These are phyloP conservation scores for Monodelphis domestica DNA, from an alignment of 2,797 vertebrate species.

Conservation along the genomic window DNA sequence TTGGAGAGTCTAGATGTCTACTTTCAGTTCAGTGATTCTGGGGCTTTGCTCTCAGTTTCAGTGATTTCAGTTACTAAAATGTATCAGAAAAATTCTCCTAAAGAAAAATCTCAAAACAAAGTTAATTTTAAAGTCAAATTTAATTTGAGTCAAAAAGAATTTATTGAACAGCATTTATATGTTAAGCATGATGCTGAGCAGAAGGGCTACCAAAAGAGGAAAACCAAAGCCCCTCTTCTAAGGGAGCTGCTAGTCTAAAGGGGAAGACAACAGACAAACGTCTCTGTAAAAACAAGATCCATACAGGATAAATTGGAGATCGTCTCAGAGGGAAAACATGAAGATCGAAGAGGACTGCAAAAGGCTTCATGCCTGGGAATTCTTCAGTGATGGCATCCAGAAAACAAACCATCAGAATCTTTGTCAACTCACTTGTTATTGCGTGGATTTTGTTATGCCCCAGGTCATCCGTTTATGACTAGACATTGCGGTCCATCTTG, in stretches of 20 bases:
- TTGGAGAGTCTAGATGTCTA: not conserved
- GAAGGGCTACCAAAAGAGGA: not conserved
- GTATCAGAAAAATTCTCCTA: not conserved
- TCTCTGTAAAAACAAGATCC: not conserved
- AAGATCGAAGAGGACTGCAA: not conserved
- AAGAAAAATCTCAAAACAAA: not conserved
- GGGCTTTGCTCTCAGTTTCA: not conserved
- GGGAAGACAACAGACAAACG: not conserved
- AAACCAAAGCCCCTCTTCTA: not conserved
- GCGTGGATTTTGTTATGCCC: not conserved
- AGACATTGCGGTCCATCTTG: not conserved
- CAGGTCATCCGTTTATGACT: not conserved
- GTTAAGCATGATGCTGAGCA: not conserved
- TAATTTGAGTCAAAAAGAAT: not conserved
- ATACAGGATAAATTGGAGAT: not conserved
- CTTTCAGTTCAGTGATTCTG: not conserved
- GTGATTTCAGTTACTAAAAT: not conserved
- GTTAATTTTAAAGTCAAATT: not conserved
- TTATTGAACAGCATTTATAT: not conserved
- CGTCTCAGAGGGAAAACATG: not conserved
- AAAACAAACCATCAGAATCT: not conserved
- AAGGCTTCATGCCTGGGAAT: not conserved
- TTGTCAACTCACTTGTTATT: not conserved
- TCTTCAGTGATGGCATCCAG: not conserved
- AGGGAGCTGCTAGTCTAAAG: not conserved